Conservation (phyloP, 1,140 invertebrate genomes). For the Drosophila albomicans region DNA sequence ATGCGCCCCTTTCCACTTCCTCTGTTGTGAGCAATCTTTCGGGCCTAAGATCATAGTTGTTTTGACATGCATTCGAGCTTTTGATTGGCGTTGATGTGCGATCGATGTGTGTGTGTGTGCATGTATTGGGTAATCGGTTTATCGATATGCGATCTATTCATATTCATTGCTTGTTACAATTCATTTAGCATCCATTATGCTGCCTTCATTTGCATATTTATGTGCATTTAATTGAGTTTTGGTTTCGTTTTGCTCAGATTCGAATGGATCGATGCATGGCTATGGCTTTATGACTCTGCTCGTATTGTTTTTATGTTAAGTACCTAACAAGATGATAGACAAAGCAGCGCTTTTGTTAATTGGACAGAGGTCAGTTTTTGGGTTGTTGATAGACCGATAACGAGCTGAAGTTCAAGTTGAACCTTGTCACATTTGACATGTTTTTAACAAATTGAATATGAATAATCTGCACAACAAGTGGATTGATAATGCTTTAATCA, state of each 20-base stretch:
- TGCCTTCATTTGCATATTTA: conserved; percentile 73
- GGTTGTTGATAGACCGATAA: conserved; percentile 56
- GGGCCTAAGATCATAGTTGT: conserved; percentile 48
- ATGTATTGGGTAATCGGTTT: conserved; percentile 56
- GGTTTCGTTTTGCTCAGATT: conserved; percentile 58
- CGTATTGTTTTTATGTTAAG: conserved; percentile 49
- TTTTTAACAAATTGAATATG: conserved; percentile 55
- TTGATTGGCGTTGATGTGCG: conserved; percentile 76
- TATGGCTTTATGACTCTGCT: not conserved
- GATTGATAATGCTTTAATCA: conserved; percentile 36
- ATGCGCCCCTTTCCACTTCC: conserved; percentile 44
- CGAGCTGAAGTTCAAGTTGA: conserved; percentile 66
- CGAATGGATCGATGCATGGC: conserved; percentile 1
- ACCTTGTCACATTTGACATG: conserved; percentile 48
- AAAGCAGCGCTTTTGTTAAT: conserved; percentile 52
- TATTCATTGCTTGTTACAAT: conserved; percentile 80
- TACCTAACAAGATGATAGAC: conserved; percentile 24
- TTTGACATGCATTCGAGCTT: conserved; percentile 71
- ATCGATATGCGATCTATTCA: conserved; percentile 41
- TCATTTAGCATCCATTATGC: conserved; percentile 71
- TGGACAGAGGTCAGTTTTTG: conserved; percentile 69
- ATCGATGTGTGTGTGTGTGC: conserved; percentile 1
- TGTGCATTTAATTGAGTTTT: conserved; percentile 77
- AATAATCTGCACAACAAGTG: conserved; percentile 63
- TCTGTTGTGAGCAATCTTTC: conserved; percentile 25